These are phyloP conservation scores for Hypselothyrea guttata DNA, from an alignment of 2,888 invertebrate genomes.

Conservation along the genomic window DNA sequence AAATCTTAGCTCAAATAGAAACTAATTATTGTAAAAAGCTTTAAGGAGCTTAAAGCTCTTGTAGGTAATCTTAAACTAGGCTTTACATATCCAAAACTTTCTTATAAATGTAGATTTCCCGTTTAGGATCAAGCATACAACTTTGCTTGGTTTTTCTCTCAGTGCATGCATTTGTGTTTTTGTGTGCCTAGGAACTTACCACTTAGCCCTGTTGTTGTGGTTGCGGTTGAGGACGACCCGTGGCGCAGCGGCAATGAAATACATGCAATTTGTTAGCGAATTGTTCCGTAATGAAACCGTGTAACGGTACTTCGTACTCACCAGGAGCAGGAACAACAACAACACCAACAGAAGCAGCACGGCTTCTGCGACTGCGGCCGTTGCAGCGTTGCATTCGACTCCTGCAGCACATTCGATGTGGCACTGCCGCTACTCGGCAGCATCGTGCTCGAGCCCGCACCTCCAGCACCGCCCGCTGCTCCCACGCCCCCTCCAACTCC, in stretches of 20 bases:
- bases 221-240: constrained; percentile 37
- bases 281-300: constrained; percentile 4
- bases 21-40: too few species aligned
- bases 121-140: too few species aligned
- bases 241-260: constrained; percentile 42
- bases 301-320: constrained; percentile 77
- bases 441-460: constrained; percentile 58
- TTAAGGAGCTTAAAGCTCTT: too few species aligned
- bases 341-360: constrained; percentile 88
- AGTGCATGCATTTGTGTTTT: constrained; percentile 5
- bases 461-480: constrained; percentile 58
- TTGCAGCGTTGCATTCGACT: constrained; percentile 78
- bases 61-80: too few species aligned
- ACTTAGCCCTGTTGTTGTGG: constrained; percentile 79
- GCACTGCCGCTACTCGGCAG: constrained; percentile 49
- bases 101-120: constrained; percentile 2
- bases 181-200: constrained; percentile 75
- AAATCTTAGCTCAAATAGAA: too few species aligned
- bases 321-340: constrained; percentile 89
- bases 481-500: constrained; percentile 57
- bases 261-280: constrained; percentile 10
- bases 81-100: too few species aligned
- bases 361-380: constrained; percentile 84
- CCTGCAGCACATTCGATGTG: constrained; percentile 78
- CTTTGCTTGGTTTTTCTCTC: too few species aligned